Conservation (phyloP, 2,888 invertebrate genomes). For the Xestia sexstrigata region DNA sequence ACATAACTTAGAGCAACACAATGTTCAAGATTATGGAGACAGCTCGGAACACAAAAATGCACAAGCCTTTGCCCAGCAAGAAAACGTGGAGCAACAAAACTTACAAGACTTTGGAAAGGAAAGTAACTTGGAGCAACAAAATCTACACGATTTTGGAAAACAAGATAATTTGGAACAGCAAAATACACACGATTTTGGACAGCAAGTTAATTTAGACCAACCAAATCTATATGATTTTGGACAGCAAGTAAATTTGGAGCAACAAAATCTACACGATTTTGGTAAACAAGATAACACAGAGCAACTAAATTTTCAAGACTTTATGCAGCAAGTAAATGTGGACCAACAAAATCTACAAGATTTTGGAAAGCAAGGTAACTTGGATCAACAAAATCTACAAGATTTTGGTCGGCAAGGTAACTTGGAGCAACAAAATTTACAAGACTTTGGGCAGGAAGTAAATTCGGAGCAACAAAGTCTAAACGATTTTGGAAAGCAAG, state of each 20-base stretch:
- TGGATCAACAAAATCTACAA: neutral
- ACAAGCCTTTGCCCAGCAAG: slow-evolving; percentile 45
- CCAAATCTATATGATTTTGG: slow-evolving; percentile 6
- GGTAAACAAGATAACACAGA: slow-evolving; percentile 34
- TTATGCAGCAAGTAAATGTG: neutral
- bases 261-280: slow-evolving; percentile 21
- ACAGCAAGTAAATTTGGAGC: neutral
- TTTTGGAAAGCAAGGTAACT: neutral
- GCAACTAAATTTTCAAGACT: slow-evolving; percentile 20
- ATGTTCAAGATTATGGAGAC: slow-evolving; percentile 8
- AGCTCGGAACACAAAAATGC: slow-evolving; percentile 23
- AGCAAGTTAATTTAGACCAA: neutral
- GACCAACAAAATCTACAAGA: slow-evolving; percentile 18
- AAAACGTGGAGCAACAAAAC: slow-evolving; percentile 41
- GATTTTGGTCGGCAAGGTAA: neutral
- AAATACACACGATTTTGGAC: slow-evolving; percentile 4
- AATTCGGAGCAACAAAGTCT: slow-evolving; percentile 12
- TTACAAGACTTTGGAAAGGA: slow-evolving; percentile 55
- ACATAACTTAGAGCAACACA: slow-evolving; percentile 32
- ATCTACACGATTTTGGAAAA: slow-evolving; percentile 18
- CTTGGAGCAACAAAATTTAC: slow-evolving; percentile 3
- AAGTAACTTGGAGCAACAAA: slow-evolving; percentile 41
- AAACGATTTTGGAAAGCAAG: slow-evolving; percentile 19
- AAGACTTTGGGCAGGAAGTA: slow-evolving; percentile 25
- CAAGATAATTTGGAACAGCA: neutral